These are phyloP conservation scores for Sinelater perroti DNA, from an alignment of 2,888 invertebrate species.

Conservation along the genomic window DNA sequence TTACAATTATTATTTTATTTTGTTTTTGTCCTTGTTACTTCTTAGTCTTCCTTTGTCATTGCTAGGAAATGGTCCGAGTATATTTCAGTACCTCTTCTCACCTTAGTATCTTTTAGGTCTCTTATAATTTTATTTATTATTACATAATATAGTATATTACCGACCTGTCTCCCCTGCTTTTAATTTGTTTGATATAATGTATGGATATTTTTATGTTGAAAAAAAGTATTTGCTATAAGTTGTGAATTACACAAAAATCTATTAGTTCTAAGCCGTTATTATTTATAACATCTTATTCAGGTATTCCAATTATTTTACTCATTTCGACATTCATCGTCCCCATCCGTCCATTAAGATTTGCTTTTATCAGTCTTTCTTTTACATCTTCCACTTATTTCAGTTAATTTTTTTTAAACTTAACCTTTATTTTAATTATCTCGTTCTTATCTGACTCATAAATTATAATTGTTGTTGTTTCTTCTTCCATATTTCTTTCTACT, in stretches of 20 bases:
- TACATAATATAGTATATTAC: neutral
- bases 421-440: neutral
- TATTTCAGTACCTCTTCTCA: neutral
- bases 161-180: neutral
- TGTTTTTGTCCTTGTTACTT: neutral
- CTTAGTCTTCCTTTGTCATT: neutral
- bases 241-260: neutral
- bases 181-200: neutral
- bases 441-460: neutral
- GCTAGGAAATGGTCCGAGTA: neutral
- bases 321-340: neutral
- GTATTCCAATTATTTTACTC: neutral
- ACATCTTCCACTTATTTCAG: slow-evolving; percentile 1
- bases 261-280: neutral
- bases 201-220: neutral
- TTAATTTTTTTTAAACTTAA: neutral
- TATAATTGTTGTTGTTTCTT: no score
- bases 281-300: neutral
- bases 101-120: no score
- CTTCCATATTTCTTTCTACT: no score
- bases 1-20: neutral
- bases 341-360: neutral
- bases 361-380: neutral
- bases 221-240: neutral
- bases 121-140: neutral